Percentiles rank a stretch among this genome's conserved stretches.
phyloP scores from a whole-genome alignment of 2,113 vertebrate species.

The Aptenodytes forsteri region DNA sequence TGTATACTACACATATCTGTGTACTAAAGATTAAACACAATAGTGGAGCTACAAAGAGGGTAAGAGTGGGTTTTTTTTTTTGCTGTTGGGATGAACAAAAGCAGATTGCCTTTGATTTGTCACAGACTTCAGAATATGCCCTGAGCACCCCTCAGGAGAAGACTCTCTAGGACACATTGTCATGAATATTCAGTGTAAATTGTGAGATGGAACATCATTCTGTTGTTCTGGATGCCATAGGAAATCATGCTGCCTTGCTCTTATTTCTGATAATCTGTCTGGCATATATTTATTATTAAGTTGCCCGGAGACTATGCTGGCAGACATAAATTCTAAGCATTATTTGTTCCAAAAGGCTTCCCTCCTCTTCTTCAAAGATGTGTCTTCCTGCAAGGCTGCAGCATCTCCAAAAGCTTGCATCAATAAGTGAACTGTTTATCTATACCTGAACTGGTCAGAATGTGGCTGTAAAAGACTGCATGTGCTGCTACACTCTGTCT shows the following conservation, averaged over 20 bases:
- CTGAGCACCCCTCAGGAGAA: neutral
- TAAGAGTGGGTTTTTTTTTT: neutral
- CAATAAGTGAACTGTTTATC: neutral
- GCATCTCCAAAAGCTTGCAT: neutral
- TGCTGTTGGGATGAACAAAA: neutral
- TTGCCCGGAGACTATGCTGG: neutral
- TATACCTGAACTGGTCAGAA: neutral
- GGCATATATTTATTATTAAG: neutral
- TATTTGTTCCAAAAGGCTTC: neutral
- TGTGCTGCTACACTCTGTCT: neutral
- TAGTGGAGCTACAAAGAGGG: neutral
- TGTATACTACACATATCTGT: neutral
- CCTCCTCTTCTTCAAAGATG: neutral
- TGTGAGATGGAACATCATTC: neutral
- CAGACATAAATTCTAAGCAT: neutral
- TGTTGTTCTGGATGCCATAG: neutral
- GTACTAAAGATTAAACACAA: neutral
- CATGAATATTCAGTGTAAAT: neutral
- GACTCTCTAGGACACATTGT: neutral
- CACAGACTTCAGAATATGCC: neutral
- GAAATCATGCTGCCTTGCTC: neutral
- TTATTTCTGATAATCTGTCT: neutral
- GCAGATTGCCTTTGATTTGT: neutral
- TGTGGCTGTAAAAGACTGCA: neutral
- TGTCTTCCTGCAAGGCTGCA: neutral